A percentile compares a stretch with the other conserved stretches of the same genome.
These are phyloP conservation scores for Drosophila pseudoobscura DNA, from an alignment of 1,140 invertebrate species.

Conservation along the genomic window DNA sequence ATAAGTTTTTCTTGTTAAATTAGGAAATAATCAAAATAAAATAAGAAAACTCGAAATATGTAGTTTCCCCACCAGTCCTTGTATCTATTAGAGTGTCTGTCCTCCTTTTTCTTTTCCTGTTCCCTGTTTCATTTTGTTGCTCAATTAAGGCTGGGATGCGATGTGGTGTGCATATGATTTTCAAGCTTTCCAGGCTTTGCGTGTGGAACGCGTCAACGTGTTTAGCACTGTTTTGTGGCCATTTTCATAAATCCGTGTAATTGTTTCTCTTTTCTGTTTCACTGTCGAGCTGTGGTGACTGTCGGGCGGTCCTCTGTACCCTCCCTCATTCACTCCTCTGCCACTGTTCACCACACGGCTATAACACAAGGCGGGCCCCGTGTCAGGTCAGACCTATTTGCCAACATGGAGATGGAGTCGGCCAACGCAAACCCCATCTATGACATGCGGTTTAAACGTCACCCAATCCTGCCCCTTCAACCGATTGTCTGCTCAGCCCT, in stretches of 20 bases:
- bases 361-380: slow-evolving; percentile 2
- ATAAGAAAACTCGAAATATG: too few relatives aligned
- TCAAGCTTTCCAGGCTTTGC: slow-evolving; percentile 41
- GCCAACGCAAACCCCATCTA: slow-evolving; percentile 16
- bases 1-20: too few relatives aligned
- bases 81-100: too few relatives aligned
- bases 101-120: too few relatives aligned
- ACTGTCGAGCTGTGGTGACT: slow-evolving; percentile 34
- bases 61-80: too few relatives aligned
- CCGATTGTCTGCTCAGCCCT: slow-evolving; percentile 10
- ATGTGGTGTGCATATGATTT: slow-evolving; percentile 27
- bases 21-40: too few relatives aligned
- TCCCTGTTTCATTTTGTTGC: slow-evolving; percentile 41
- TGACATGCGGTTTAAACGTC: slow-evolving; percentile 39
- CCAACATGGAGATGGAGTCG: slow-evolving; percentile 36
- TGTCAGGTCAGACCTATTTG: slow-evolving; percentile 37
- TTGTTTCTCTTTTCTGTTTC: slow-evolving; percentile 18
- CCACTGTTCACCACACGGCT: slow-evolving; percentile 4
- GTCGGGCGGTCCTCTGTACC: not conserved
- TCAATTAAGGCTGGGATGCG: slow-evolving; percentile 40
- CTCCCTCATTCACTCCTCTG: too few relatives aligned
- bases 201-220: slow-evolving; percentile 67
- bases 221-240: slow-evolving; percentile 71
- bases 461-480: slow-evolving; percentile 6
- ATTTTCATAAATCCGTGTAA: slow-evolving; percentile 69